A percentile compares a stretch with the other conserved stretches of the same genome.
Evolutionary conservation across 2,797 vertebrate genomes (phyloP).

Genomic region (Xyrichtys novacula): DNA sequence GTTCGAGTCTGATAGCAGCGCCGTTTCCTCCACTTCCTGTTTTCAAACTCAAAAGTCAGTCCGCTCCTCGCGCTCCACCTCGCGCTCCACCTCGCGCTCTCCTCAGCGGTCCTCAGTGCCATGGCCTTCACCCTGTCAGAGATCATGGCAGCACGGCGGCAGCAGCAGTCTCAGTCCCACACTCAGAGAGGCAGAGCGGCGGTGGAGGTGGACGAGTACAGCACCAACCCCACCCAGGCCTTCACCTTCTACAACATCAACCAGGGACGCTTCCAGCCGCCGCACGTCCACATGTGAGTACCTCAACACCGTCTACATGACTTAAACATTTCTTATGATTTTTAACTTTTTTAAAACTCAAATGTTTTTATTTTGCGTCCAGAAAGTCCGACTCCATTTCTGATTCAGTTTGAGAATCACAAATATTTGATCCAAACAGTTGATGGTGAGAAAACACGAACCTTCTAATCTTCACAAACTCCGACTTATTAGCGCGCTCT

Average conservation of each 20-base stretch:
- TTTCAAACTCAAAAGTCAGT: conserved; percentile 57
- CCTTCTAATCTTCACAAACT: no score
- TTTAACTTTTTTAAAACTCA: no score
- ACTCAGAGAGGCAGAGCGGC: conserved; percentile 87
- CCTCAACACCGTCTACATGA: no score
- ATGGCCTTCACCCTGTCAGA: conserved; percentile 97
- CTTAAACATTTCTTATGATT: no score
- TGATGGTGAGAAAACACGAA: no score
- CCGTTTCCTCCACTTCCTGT: conserved; percentile 12
- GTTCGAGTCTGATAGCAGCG: conserved; percentile 67
- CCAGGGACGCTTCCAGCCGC: conserved; percentile 98
- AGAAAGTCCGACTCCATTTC: no score
- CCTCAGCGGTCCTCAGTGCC: conserved; percentile 21
- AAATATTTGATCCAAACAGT: no score
- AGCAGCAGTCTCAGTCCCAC: conserved; percentile 88
- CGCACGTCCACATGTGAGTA: conserved; percentile 98
- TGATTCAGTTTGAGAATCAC: no score
- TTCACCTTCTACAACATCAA: conserved; percentile 99
- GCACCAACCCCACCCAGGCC: conserved; percentile 97
- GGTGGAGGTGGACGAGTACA: conserved; percentile 97
- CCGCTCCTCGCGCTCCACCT: conserved; percentile 69
- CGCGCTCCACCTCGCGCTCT: background rate
- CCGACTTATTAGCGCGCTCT: no score
- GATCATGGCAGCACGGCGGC: conserved; percentile 92
- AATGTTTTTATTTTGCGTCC: no score